phyloP scores from a whole-genome alignment of 2,113 vertebrate genomes.

The Cephalopterus ornatus region DNA sequence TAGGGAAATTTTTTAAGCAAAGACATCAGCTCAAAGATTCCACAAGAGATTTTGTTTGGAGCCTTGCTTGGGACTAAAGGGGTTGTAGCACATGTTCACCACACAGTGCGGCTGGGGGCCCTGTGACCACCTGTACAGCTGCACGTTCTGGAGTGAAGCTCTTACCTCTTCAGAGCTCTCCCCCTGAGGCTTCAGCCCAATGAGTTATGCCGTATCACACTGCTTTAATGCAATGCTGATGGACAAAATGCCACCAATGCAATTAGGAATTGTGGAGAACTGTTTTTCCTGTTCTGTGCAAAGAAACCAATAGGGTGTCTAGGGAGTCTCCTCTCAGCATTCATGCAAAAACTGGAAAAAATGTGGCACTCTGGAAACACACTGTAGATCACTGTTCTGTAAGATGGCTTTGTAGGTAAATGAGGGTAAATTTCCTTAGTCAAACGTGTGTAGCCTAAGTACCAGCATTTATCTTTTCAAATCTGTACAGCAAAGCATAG shows the following conservation, averaged over 20 bases:
- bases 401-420: background rate
- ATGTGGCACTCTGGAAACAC: background rate
- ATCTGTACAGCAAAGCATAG: background rate
- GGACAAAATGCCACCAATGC: background rate
- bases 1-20: background rate
- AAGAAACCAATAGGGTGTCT: background rate
- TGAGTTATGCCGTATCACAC: background rate
- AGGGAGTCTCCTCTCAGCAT: background rate
- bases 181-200: background rate
- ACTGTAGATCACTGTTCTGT: background rate
- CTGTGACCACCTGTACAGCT: background rate
- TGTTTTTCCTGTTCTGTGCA: background rate
- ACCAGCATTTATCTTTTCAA: background rate
- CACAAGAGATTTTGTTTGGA: background rate
- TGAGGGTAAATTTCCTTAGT: background rate
- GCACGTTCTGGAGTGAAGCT: background rate
- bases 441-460: background rate
- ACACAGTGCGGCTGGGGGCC: background rate
- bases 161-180: background rate
- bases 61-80: background rate
- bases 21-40: background rate
- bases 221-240: background rate
- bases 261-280: background rate
- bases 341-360: background rate
- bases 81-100: background rate